Percentiles rank a stretch among this genome's conserved stretches.
These are phyloP conservation scores for Drosophila fulvimacula DNA, from an alignment of 2,888 invertebrate species.

Conservation along the genomic window DNA sequence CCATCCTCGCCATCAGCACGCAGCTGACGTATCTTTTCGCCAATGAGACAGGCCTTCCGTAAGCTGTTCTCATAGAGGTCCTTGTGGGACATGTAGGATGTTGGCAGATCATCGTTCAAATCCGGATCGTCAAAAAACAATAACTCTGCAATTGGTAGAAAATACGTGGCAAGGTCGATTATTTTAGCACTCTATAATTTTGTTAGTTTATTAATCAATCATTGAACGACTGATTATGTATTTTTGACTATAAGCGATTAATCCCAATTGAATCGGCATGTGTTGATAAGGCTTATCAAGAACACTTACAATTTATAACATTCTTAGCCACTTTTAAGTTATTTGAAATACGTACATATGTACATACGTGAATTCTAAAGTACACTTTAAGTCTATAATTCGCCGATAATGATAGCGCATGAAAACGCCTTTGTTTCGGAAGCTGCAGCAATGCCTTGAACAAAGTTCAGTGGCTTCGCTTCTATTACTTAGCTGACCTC, in stretches of 20 bases:
- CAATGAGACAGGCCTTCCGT: slow-evolving; percentile 87
- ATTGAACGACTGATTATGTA: slow-evolving; percentile 9
- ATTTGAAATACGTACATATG: too few relatives aligned
- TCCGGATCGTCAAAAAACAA: slow-evolving; percentile 87
- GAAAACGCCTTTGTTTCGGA: background rate
- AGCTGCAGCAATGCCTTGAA: background rate
- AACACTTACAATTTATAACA: slow-evolving; percentile 30
- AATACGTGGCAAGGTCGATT: background rate
- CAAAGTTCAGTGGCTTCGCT: slow-evolving; percentile 43
- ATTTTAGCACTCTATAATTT: background rate
- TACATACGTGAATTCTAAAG: background rate
- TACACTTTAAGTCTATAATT: slow-evolving; percentile 45
- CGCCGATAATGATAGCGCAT: background rate
- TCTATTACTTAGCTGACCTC: background rate
- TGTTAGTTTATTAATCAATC: slow-evolving; percentile 4
- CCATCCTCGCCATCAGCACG: slow-evolving; percentile 89
- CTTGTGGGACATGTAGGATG: slow-evolving; percentile 92
- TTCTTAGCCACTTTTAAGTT: slow-evolving; percentile 29
- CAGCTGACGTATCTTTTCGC: slow-evolving; percentile 89
- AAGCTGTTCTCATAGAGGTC: slow-evolving; percentile 92
- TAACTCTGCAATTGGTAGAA: slow-evolving; percentile 74
- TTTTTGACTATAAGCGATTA: slow-evolving; percentile 32
- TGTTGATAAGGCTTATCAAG: slow-evolving; percentile 64
- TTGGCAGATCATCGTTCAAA: slow-evolving; percentile 88
- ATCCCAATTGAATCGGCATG: slow-evolving; percentile 26